Percentiles rank a stretch among this genome's conserved stretches.
Conservation (phyloP, 2,797 vertebrate species). For the Pseudochaenichthys georgianus region DNA sequence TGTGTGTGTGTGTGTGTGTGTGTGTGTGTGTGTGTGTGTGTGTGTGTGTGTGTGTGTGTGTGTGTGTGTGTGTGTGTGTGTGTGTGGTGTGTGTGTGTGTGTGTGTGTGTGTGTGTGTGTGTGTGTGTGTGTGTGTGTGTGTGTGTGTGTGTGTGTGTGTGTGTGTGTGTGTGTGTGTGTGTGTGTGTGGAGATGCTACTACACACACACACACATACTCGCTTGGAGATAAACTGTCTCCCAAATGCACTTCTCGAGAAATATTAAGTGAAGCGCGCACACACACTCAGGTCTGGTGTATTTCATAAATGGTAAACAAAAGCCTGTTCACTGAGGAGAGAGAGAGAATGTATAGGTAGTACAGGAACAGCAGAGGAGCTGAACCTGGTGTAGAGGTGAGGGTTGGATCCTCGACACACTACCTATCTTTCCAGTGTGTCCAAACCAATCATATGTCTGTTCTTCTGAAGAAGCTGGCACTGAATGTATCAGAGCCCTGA, state of each 20-base stretch:
- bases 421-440: not conserved
- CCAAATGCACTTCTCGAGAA: slow-evolving; percentile 58
- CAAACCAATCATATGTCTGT: slow-evolving; percentile 4
- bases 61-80: slow-evolving; percentile 15
- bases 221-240: slow-evolving; percentile 41
- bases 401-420: slow-evolving; percentile 4
- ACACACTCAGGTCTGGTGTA: slow-evolving; percentile 28
- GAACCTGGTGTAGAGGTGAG: slow-evolving; percentile 17
- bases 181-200: not conserved
- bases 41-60: slow-evolving; percentile 15
- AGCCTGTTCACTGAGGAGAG: slow-evolving; percentile 28
- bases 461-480: slow-evolving; percentile 39
- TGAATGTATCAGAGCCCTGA: not conserved
- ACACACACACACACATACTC: too few relatives aligned
- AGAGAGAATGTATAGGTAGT: slow-evolving; percentile 17
- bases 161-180: slow-evolving; percentile 10
- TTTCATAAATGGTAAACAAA: slow-evolving; percentile 59
- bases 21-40: not conserved
- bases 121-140: slow-evolving; percentile 18
- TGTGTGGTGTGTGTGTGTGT: slow-evolving; percentile 17
- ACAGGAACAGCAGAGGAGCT: slow-evolving; percentile 18
- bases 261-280: slow-evolving; percentile 42
- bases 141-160: slow-evolving; percentile 15
- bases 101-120: slow-evolving; percentile 16
- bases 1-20: slow-evolving; percentile 16